Conservation (phyloP, 92 coral and sea anemone genomes). For the Micromussa lordhowensis region DNA sequence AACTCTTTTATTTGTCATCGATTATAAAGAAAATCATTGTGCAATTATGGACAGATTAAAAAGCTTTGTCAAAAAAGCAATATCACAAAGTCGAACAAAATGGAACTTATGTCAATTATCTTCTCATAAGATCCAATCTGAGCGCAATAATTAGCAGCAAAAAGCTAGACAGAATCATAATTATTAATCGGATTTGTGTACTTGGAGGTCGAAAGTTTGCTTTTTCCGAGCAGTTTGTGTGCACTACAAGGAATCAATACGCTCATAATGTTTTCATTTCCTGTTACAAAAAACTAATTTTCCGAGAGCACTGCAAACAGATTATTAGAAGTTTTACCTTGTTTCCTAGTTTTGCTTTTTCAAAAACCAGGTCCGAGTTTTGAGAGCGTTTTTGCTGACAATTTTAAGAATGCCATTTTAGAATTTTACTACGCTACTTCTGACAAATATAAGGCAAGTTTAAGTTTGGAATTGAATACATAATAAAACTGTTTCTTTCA, state of each 20-base stretch:
- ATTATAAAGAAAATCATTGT: conserved; percentile 8
- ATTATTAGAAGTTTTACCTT: not conserved
- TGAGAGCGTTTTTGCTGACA: not conserved
- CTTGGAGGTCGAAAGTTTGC: not conserved
- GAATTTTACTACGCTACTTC: not conserved
- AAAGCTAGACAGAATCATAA: not conserved
- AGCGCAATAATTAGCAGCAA: not conserved
- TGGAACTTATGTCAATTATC: conserved; percentile 8
- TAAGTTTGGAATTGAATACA: not conserved
- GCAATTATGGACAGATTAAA: conserved; percentile 9
- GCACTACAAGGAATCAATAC: not conserved
- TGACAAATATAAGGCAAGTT: not conserved
- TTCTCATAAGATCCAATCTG: not conserved
- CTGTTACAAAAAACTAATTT: conserved; percentile 22
- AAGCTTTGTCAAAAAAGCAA: conserved; percentile 12
- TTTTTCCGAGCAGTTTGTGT: conserved; percentile 16
- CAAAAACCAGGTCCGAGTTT: not conserved
- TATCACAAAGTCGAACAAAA: conserved; percentile 9
- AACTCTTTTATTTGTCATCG: conserved; percentile 21
- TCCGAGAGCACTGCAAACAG: conserved; percentile 37
- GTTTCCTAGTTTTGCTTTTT: not conserved
- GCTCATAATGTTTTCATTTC: conserved; percentile 23
- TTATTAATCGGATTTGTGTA: conserved; percentile 1
- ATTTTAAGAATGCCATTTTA: not conserved
- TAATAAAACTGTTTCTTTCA: no score